Conservation (phyloP, 2,888 invertebrate species). For the Timema podura region DNA sequence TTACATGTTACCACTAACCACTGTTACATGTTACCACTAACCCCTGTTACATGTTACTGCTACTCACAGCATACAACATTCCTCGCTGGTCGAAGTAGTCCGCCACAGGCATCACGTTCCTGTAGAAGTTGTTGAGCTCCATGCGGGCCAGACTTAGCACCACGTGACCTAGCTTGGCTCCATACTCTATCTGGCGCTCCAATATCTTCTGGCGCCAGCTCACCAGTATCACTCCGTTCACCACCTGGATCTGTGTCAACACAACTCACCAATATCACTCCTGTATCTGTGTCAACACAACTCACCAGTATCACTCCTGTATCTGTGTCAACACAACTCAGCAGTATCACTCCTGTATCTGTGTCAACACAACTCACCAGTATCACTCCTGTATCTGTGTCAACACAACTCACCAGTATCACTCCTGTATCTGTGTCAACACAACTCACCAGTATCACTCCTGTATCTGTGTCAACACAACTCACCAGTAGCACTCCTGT, state of each 20-base stretch:
- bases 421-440: too few species aligned
- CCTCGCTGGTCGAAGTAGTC: conserved; percentile 87
- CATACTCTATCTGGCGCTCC: conserved; percentile 86
- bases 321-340: too few species aligned
- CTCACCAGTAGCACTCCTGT: too few species aligned
- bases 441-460: too few species aligned
- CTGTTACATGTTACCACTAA: too few species aligned
- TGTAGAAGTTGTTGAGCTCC: conserved; percentile 86
- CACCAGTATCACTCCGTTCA: conserved; percentile 80
- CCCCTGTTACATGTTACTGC: not conserved
- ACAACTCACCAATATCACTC: not conserved
- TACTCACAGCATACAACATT: conserved; percentile 64
- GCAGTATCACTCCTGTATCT: too few species aligned
- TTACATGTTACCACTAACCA: too few species aligned
- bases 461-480: too few species aligned
- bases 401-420: too few species aligned
- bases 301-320: too few species aligned
- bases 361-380: too few species aligned
- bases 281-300: not conserved
- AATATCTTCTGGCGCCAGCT: conserved; percentile 83
- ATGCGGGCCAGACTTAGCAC: conserved; percentile 77
- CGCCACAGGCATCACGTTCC: conserved; percentile 83
- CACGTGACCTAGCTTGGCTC: conserved; percentile 81
- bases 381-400: too few species aligned
- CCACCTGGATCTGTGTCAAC: conserved; percentile 69